Evolutionary conservation across 2,888 invertebrate species (phyloP).

Genomic region (Ametastegia equiseti): DNA sequence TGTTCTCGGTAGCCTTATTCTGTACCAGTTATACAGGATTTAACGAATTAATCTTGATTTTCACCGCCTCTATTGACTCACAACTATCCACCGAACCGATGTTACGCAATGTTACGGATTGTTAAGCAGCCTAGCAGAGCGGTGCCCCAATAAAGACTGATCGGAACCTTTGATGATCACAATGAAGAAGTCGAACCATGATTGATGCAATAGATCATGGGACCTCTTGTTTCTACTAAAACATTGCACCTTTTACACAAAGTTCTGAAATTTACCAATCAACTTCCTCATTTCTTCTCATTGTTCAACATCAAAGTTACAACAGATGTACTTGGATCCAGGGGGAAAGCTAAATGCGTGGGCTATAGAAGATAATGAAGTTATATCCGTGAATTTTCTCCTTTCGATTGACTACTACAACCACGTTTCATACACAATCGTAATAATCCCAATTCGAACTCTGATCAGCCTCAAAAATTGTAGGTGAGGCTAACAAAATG

Average conservation of each 20-base stretch:
- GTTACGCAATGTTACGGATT: constrained; percentile 33
- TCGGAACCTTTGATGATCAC: constrained; percentile 31
- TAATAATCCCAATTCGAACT: not conserved
- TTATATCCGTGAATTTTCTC: not conserved
- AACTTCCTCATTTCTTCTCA: not conserved
- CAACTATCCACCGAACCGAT: constrained; percentile 7
- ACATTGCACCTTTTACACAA: not conserved
- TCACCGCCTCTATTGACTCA: constrained; percentile 13
- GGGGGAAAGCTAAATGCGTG: not conserved
- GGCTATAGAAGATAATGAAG: not conserved
- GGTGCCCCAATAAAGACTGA: constrained; percentile 23
- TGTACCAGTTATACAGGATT: constrained; percentile 8
- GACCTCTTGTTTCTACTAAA: constrained; percentile 10
- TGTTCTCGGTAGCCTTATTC: constrained; percentile 40
- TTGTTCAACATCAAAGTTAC: not conserved
- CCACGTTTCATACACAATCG: not conserved
- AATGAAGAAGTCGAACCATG: not conserved
- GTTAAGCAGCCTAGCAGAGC: constrained; percentile 14
- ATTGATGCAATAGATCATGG: not conserved
- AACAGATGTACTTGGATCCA: not conserved
- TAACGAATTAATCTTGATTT: constrained; percentile 35
- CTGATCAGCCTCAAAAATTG: not conserved
- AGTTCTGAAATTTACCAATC: not conserved
- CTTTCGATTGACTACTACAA: not conserved
- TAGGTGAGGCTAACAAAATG: not conserved